Evolutionary conservation across 2,888 invertebrate species (phyloP), one percentile per base, ranked within the genome.

Genomic region (Drosophila antonietae): DNA sequence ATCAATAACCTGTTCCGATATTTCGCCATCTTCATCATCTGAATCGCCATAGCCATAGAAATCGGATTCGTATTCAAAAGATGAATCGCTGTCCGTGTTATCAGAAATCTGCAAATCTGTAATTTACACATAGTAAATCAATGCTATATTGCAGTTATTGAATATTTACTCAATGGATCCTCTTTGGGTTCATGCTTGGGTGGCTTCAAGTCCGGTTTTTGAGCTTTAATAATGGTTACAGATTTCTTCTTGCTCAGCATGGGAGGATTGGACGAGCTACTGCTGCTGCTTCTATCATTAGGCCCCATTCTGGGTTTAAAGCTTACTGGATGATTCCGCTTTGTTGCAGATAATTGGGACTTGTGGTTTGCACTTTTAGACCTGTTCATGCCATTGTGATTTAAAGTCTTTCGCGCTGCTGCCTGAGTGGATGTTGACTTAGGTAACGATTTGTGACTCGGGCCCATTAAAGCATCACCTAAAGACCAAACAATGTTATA

Each of bases 121-220:
- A 31, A 33, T 28, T 15, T 7, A 39, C 14, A 9, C 1, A 51
- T 14, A 23, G 7, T 56, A 9, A 65, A 5, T 37, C 12, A 46
- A 5, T 5, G 23, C 3, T 12, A 15, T 10, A 5, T 1, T 28
- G 2, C 8, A 8, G 1, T 18, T 35, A 33, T 35, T 2, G 33
- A 23, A 28, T 23, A 58, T 78, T 62, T 78, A 83, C 89, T 60
- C 8, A 89, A 37, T 23, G 85, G 85, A 67, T 89, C 89, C 20
- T 72, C 44, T 61, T 75, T 80, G 8, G 87, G 87, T 4, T 89
- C 85, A 37, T 75, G 56, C 31, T 70, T 73, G 2, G 61, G 31
- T 33, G 67, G 68, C 14, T 57, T 68, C 1, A 72, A 33, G 23
- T 73, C 64, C 6, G 78, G 53, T 37, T 83, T 88, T n/a, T 58